Percentiles rank a stretch among this genome's conserved stretches.
Evolutionary conservation across 2,888 invertebrate species (phyloP).

Genomic region (Melieria omissa): DNA sequence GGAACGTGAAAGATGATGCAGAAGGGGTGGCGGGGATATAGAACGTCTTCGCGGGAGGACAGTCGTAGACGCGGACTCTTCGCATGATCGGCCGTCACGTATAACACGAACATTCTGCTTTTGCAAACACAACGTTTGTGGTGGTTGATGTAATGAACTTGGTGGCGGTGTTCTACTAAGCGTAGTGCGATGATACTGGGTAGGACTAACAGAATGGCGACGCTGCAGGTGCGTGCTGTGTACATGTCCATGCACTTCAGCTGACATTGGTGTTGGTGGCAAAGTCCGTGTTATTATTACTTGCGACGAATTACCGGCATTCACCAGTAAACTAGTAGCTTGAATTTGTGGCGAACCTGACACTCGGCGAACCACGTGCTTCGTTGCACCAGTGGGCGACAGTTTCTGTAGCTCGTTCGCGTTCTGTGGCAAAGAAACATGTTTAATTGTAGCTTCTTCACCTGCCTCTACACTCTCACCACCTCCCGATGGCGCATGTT

Average conservation of each 20-base stretch:
- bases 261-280: slow-evolving; percentile 38
- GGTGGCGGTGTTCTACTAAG: slow-evolving; percentile 10
- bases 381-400: slow-evolving; percentile 29
- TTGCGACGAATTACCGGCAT: slow-evolving; percentile 48
- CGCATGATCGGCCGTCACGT: slow-evolving; percentile 65
- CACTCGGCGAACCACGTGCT: slow-evolving; percentile 44
- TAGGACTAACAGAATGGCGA: slow-evolving; percentile 59
- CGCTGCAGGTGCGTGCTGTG: slow-evolving; percentile 47
- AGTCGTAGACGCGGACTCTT: slow-evolving; percentile 51
- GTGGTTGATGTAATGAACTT: slow-evolving; percentile 14
- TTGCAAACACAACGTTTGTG: slow-evolving; percentile 33
- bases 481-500: slow-evolving; percentile 34
- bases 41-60: slow-evolving; percentile 50
- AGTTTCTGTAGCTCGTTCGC: slow-evolving; percentile 19
- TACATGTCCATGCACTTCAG: slow-evolving; percentile 38
- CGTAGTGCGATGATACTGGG: slow-evolving; percentile 53
- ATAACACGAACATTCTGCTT: slow-evolving; percentile 66
- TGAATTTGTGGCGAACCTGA: slow-evolving; percentile 19
- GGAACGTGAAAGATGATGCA: slow-evolving; percentile 58
- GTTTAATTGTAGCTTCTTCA: slow-evolving; percentile 43
- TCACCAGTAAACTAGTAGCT: slow-evolving; percentile 19
- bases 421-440: slow-evolving; percentile 28
- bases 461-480: slow-evolving; percentile 32
- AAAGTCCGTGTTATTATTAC: slow-evolving; percentile 62
- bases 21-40: slow-evolving; percentile 58